Percentiles rank a stretch among this genome's conserved stretches.
phyloP scores from a whole-genome alignment of 2,797 vertebrate genomes.

The Semotilus atromaculatus region DNA sequence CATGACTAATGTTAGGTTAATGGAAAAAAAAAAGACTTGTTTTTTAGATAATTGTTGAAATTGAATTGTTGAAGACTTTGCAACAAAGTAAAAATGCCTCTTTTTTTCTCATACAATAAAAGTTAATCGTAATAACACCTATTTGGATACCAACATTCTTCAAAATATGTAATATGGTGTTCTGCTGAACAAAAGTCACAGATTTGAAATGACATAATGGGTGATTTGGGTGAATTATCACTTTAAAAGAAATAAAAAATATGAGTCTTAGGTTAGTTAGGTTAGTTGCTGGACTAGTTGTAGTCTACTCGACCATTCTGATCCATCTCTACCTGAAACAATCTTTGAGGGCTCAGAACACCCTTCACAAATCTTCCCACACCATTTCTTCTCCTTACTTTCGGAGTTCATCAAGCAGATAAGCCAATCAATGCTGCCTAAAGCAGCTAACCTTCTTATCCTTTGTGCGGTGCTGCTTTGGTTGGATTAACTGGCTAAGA shows the following conservation, averaged over 20 bases:
- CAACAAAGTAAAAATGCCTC: background rate
- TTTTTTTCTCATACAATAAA: background rate
- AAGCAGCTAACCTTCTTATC: constrained; percentile 55
- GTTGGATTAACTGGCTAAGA: constrained; percentile 31
- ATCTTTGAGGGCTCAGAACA: background rate
- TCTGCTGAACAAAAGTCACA: background rate
- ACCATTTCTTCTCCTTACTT: constrained; percentile 64
- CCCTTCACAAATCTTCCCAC: constrained; percentile 14
- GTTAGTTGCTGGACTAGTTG: background rate
- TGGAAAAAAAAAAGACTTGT: background rate
- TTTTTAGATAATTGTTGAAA: background rate
- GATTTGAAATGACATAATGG: background rate
- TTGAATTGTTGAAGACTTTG: background rate
- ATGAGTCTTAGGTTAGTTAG: too few relatives aligned
- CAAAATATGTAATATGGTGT: background rate
- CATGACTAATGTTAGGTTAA: background rate
- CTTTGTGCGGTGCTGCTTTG: constrained; percentile 36
- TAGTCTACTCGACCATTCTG: background rate
- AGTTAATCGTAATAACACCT: background rate
- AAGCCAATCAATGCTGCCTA: constrained; percentile 53
- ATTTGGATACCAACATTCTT: background rate
- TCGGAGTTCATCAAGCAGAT: constrained; percentile 62
- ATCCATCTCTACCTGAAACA: background rate
- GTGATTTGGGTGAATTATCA: background rate
- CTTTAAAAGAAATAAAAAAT: background rate